Evolutionary conservation across 2,113 vertebrate species (phyloP).

Genomic region (Uria lomvia): DNA sequence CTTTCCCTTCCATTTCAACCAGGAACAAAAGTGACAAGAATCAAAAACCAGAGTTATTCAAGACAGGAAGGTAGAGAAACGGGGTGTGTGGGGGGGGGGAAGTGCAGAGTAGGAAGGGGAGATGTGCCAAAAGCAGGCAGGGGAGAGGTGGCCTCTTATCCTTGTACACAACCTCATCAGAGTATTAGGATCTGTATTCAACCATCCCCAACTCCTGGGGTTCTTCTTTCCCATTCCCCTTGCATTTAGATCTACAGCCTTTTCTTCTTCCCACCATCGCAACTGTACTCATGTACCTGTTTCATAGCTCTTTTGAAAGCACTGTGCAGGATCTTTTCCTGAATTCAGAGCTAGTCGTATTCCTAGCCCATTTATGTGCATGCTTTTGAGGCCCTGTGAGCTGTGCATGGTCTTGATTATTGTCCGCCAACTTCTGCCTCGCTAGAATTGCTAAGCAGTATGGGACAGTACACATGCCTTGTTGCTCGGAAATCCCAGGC

Average conservation of each 20-base stretch:
- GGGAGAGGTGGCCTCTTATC: background rate
- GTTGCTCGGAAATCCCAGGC: background rate
- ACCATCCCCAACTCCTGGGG: rapidly evolving
- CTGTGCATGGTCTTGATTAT: background rate
- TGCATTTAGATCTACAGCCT: background rate
- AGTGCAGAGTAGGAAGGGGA: background rate
- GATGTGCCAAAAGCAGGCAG: background rate
- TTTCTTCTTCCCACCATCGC: background rate
- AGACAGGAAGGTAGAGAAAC: background rate
- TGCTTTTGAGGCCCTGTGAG: background rate
- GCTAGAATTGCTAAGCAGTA: background rate
- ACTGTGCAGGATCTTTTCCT: background rate
- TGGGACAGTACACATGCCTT: background rate
- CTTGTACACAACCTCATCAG: background rate
- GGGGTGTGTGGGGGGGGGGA: rapidly evolving
- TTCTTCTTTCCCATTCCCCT: background rate
- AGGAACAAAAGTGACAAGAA: background rate
- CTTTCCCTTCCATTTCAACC: background rate
- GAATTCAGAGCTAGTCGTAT: background rate
- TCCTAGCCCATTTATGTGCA: background rate
- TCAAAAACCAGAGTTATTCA: background rate
- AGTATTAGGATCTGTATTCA: background rate
- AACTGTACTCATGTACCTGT: background rate
- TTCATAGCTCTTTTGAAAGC: background rate
- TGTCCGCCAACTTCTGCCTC: background rate